Percentiles rank a stretch among this genome's conserved stretches.
These are phyloP conservation scores for Motacilla tschutschensis DNA, from an alignment of 2,113 vertebrate genomes.

Conservation along the genomic window DNA sequence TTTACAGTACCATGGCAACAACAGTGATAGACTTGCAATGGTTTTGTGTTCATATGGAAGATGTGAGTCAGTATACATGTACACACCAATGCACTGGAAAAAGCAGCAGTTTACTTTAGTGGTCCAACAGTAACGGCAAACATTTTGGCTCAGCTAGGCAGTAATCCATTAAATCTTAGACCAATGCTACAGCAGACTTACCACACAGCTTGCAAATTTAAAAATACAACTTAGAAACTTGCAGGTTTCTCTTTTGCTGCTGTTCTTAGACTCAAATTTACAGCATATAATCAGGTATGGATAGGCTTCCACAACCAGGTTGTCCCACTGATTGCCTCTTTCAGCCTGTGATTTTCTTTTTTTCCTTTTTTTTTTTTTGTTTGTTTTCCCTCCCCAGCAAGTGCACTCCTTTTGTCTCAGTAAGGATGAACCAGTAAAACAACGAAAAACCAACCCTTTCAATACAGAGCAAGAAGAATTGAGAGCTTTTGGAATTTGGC, in stretches of 20 bases:
- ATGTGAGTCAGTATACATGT: conserved; percentile 83
- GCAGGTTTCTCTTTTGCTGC: conserved; percentile 55
- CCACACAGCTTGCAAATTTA: conserved; percentile 64
- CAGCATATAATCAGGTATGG: conserved; percentile 38
- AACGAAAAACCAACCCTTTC: neutral
- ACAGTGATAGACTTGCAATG: conserved; percentile 92
- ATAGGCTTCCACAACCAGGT: conserved; percentile 53
- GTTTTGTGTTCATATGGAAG: conserved; percentile 74
- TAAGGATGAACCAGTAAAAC: conserved; percentile 23
- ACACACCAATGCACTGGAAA: conserved; percentile 82
- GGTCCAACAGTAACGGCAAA: conserved; percentile 80
- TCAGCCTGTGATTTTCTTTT: neutral
- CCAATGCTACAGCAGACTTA: conserved; percentile 74
- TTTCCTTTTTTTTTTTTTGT: neutral
- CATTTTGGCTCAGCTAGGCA: conserved; percentile 96
- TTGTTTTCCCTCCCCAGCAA: neutral
- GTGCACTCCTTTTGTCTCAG: conserved; percentile 35
- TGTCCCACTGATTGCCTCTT: conserved; percentile 24
- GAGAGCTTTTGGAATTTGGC: conserved; percentile 11
- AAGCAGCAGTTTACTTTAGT: conserved; percentile 89
- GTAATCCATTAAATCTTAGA: conserved; percentile 81
- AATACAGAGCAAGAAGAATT: neutral
- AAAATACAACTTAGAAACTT: conserved; percentile 48
- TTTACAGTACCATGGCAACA: conserved; percentile 93
- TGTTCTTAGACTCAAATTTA: conserved; percentile 50